Conservation (phyloP, 2,113 vertebrate species). For the Thryonomys swinderianus region DNA sequence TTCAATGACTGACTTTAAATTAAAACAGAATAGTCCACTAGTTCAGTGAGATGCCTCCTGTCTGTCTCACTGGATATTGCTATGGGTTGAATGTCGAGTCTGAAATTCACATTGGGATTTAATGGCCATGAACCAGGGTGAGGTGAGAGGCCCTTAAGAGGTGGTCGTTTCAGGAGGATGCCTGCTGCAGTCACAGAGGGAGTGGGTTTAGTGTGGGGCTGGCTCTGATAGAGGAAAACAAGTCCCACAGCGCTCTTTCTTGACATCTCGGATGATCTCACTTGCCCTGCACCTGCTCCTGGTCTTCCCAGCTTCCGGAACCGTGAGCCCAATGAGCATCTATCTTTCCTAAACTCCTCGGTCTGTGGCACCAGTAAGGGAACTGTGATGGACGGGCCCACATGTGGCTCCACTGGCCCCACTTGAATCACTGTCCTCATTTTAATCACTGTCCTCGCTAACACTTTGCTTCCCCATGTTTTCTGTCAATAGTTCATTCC, state of each 20-base stretch:
- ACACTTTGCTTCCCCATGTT: neutral
- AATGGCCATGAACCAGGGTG: neutral
- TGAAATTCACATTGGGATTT: neutral
- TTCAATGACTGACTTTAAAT: neutral
- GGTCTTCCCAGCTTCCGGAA: neutral
- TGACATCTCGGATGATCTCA: neutral
- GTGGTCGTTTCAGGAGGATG: too few species aligned
- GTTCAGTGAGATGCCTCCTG: neutral
- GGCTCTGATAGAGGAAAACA: neutral
- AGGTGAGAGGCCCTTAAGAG: neutral
- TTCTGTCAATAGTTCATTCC: fast-evolving
- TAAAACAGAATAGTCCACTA: neutral
- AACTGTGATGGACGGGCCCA: fast-evolving
- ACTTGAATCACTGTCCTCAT: fast-evolving
- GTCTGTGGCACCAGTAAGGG: neutral
- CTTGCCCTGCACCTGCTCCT: neutral
- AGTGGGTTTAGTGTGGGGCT: neutral
- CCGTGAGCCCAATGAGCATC: neutral
- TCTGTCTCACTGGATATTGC: neutral
- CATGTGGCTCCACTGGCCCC: neutral
- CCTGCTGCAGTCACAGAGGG: too few species aligned
- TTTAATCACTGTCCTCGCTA: fast-evolving
- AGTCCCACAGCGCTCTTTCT: neutral
- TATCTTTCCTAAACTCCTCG: neutral
- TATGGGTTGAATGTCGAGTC: neutral